Percentiles rank a stretch among this genome's conserved stretches.
These are phyloP conservation scores for Ligdia adustata DNA, from an alignment of 2,888 invertebrate species.

Conservation along the genomic window DNA sequence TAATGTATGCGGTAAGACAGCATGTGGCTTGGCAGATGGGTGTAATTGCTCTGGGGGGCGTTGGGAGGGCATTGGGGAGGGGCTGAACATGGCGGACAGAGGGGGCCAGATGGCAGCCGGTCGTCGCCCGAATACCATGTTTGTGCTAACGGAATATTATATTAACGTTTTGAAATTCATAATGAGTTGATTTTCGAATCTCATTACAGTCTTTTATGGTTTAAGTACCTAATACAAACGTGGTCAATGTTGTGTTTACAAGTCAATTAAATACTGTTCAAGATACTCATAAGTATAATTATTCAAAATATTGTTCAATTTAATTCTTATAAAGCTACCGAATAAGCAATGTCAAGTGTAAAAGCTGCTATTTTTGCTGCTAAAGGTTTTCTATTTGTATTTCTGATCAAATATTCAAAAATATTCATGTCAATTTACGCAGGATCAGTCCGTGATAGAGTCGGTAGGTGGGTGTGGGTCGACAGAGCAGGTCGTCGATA, in stretches of 20 bases:
- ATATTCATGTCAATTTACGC: slow-evolving; percentile 5
- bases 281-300: not conserved
- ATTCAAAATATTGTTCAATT: not conserved
- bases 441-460: slow-evolving; percentile 29
- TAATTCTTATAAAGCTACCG: not conserved
- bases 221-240: no score
- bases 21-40: slow-evolving; percentile 63
- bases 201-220: slow-evolving; percentile 8
- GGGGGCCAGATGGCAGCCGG: slow-evolving; percentile 73
- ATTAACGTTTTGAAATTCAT: slow-evolving; percentile 24
- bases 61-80: slow-evolving; percentile 79
- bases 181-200: slow-evolving; percentile 13
- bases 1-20: slow-evolving; percentile 62
- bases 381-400: no score
- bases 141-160: slow-evolving; percentile 34
- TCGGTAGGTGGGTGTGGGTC: slow-evolving; percentile 20
- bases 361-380: no score
- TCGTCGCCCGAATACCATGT: slow-evolving; percentile 57
- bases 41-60: slow-evolving; percentile 77
- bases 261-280: not conserved
- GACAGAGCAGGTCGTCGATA: slow-evolving; percentile 56
- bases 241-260: not conserved
- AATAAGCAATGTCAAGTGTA: no score
- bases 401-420: not conserved
- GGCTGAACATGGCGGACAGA: slow-evolving; percentile 73